Evolutionary conservation across 2,113 vertebrate species (phyloP).

Genomic region (Junco hyemalis): DNA sequence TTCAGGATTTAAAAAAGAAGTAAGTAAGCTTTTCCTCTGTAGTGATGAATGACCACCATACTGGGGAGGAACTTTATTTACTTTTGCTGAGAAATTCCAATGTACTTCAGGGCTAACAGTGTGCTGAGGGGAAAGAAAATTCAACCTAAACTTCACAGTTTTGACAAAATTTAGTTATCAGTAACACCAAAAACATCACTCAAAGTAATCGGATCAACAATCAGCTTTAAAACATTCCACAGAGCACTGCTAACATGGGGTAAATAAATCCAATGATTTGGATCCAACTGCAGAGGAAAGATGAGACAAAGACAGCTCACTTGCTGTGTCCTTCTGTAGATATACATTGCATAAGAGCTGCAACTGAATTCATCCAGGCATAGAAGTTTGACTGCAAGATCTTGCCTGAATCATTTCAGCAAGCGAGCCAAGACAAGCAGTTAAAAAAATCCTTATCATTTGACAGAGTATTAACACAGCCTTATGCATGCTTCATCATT

Average conservation of each 20-base stretch:
- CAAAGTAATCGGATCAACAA: neutral
- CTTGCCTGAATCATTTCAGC: conserved; percentile 5
- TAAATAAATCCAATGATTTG: neutral
- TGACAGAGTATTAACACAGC: neutral
- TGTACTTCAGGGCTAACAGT: neutral
- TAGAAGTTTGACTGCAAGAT: neutral
- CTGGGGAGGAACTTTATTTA: neutral
- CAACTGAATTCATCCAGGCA: neutral
- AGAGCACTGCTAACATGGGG: neutral
- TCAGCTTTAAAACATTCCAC: neutral
- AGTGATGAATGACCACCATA: neutral
- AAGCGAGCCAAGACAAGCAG: conserved; percentile 31
- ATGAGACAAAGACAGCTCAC: neutral
- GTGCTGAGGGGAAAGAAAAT: neutral
- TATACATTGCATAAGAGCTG: neutral
- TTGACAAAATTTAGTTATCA: neutral
- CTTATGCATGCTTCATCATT: neutral
- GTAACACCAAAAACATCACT: neutral
- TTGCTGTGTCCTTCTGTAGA: neutral
- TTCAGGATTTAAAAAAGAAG: neutral
- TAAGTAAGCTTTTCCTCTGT: neutral
- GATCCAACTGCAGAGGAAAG: neutral
- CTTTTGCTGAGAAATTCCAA: neutral
- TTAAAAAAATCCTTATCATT: neutral
- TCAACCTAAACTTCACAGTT: neutral